A percentile compares a stretch with the other conserved stretches of the same genome.
These are phyloP conservation scores for Cyanistes caeruleus DNA, from an alignment of 2,113 vertebrate genomes.

Conservation along the genomic window DNA sequence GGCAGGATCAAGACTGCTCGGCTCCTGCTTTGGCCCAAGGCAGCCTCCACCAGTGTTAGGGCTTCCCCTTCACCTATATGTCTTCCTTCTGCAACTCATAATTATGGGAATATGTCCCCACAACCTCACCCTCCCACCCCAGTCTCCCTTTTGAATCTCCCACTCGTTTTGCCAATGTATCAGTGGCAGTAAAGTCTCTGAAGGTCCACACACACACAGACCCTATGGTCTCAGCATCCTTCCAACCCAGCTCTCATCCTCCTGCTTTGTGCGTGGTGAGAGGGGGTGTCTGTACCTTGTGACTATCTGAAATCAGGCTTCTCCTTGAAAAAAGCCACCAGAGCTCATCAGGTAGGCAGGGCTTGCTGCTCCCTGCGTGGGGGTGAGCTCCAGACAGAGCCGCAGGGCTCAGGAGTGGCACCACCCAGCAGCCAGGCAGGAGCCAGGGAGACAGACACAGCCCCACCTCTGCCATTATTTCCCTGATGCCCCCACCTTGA, in stretches of 20 bases:
- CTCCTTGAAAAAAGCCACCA: background rate
- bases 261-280: background rate
- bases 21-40: background rate
- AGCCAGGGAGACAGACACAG: background rate
- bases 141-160: background rate
- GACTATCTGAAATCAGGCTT: background rate
- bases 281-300: rapidly evolving
- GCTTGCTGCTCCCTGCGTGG: background rate
- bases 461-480: background rate
- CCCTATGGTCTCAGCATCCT: background rate
- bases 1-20: background rate
- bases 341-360: background rate
- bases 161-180: background rate
- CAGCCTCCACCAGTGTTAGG: background rate
- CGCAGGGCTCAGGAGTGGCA: background rate
- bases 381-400: background rate
- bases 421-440: background rate
- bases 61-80: rapidly evolving
- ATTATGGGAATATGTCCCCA: background rate
- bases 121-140: background rate
- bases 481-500: rapidly evolving
- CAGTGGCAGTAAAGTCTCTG: background rate
- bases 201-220: rapidly evolving
- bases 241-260: background rate
- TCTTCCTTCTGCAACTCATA: background rate